These are phyloP conservation scores for Antechinus stuartii DNA, from an alignment of 2,113 vertebrate species.

Conservation along the genomic window DNA sequence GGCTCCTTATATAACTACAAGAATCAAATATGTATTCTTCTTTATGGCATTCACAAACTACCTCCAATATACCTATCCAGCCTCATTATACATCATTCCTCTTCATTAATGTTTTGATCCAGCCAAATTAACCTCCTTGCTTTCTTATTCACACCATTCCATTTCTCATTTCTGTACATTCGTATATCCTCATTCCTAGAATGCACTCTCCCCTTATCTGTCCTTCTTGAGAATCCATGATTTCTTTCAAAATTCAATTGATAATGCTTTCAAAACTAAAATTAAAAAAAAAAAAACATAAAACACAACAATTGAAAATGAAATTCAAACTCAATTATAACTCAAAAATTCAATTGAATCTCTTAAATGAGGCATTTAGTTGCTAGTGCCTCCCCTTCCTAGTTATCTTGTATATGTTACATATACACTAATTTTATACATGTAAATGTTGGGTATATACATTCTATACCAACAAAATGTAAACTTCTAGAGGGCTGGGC, in stretches of 20 bases:
- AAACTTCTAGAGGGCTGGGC: too few relatives aligned
- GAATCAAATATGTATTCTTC: background rate
- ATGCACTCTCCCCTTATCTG: background rate
- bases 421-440: background rate
- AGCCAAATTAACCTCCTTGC: background rate
- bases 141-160: background rate
- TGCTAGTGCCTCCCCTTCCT: background rate
- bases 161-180: background rate
- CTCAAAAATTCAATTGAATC: too few relatives aligned
- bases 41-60: background rate
- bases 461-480: too few relatives aligned
- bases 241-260: background rate
- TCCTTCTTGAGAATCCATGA: too few relatives aligned
- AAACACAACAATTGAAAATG: too few relatives aligned
- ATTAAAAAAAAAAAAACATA: too few relatives aligned
- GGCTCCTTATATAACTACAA: background rate
- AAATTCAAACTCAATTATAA: too few relatives aligned
- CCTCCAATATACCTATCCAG: background rate
- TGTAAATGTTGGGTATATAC: too few relatives aligned
- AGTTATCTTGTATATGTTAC: background rate
- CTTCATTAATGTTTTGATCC: background rate
- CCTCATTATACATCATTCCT: background rate
- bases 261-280: background rate
- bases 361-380: background rate
- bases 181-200: background rate